A percentile compares a stretch with the other conserved stretches of the same genome.
These are phyloP conservation scores for Resseliella maxima DNA, from an alignment of 2,888 invertebrate species.

Conservation along the genomic window DNA sequence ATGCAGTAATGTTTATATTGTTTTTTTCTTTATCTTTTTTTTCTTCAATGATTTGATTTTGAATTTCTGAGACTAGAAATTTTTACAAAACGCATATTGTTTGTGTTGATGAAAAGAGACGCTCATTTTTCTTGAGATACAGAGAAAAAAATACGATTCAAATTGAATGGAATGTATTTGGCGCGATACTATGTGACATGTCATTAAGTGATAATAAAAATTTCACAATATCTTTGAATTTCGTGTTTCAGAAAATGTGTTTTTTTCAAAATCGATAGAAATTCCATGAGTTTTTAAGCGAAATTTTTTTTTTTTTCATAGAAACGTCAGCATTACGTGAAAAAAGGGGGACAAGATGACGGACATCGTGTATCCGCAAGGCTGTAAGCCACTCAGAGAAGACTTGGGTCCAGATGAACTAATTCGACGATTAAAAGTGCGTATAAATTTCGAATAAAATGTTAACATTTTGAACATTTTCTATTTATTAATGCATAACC, in stretches of 20 bases:
- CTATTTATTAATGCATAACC: no score
- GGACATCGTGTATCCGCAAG: slow-evolving; percentile 93
- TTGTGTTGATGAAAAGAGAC: no score
- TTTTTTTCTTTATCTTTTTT: not conserved
- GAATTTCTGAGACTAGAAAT: no score
- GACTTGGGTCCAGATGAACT: slow-evolving; percentile 96
- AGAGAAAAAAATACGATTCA: no score
- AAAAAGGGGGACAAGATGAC: slow-evolving; percentile 70
- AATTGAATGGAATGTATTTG: not conserved
- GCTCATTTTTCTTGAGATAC: no score
- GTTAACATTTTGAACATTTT: not conserved
- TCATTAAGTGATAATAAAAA: no score
- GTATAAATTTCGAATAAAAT: slow-evolving; percentile 56
- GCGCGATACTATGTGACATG: not conserved
- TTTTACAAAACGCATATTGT: no score
- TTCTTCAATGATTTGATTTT: no score
- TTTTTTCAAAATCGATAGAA: no score
- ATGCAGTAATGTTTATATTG: not conserved
- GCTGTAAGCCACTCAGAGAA: slow-evolving; percentile 93
- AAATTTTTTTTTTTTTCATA: not conserved
- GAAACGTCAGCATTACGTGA: not conserved
- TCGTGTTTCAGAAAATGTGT: no score
- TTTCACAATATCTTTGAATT: no score
- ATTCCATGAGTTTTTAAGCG: not conserved
- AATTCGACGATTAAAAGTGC: slow-evolving; percentile 91